Base-by-base conservation (phyloP, 2,888 invertebrate genomes). In the Andrena camellia region DNA sequence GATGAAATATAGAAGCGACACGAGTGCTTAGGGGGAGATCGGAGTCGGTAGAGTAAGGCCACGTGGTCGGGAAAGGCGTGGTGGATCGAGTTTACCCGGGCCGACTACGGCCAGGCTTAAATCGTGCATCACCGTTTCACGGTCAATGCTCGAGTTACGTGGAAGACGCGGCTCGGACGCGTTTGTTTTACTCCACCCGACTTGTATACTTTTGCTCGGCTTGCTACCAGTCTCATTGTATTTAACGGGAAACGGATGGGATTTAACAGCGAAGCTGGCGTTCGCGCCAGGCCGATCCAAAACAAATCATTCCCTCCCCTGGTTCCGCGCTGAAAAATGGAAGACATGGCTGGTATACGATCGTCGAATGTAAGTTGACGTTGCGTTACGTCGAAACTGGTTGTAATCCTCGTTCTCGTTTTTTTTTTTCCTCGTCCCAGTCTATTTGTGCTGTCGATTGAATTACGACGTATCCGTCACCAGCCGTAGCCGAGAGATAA, bases 401-500 rank as follows among this genome's bases (percentile, higher is more conserved):
- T 77, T 70, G 84, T 75, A 79, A 85, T 78, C 29, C 23, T 60
- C 20, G 85, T 83, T 88, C 86, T 66, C 57, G 20, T 26, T 26
- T 26, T 57, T 26, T 20, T 57, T 57, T 57, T 54, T 7, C 5
- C 57, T 17, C 20, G 50, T 13, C 70, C 29, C 57, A 62, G 77
- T 85, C 83, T 86, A 88, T 88, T 88, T 86, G 90, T 78, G 88
- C 78, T 42, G 81, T 67, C 91, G 89, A 91, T 92, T 91, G 92
- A 92, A 92, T 91, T 92, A 91, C 88, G 89, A 86, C 89, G 86
- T 87, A 86, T 90, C 88, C 89, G 88, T 91, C 90, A 91, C 31
- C 76, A 82, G 81, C 69, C 85, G 75, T 72, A 68, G 80, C 73
- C 87, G 86, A 88, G 86, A 88, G 89, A 88, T 91, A 90, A 89